These are phyloP conservation scores for Crotalus tigris DNA, from an alignment of 2,113 vertebrate species.

Conservation along the genomic window DNA sequence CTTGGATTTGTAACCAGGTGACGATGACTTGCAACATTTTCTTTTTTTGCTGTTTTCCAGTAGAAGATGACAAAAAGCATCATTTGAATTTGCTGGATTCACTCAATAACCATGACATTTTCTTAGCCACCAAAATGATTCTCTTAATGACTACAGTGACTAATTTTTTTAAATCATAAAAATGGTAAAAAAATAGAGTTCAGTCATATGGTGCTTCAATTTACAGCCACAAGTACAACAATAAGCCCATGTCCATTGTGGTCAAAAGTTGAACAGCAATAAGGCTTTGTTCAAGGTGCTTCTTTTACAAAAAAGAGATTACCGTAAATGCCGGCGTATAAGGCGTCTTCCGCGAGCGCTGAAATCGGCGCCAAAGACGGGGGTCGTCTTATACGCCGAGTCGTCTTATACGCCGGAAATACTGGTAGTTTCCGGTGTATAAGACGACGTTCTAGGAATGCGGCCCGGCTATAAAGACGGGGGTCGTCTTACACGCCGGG, in stretches of 20 bases:
- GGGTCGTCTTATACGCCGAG: no score
- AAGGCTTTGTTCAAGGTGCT: neutral
- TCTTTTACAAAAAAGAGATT: neutral
- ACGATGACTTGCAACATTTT: neutral
- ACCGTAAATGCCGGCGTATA: no score
- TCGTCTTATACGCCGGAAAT: no score
- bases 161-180: neutral
- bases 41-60: neutral
- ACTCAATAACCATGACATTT: neutral
- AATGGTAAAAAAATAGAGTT: neutral
- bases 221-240: neutral
- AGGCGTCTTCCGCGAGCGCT: no score
- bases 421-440: no score
- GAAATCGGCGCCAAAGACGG: no score
- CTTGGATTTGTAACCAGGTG: neutral
- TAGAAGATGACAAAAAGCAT: neutral
- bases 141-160: neutral
- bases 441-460: no score
- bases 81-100: neutral
- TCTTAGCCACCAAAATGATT: neutral
- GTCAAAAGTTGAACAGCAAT: neutral
- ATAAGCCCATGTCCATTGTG: neutral
- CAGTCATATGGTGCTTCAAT: neutral
- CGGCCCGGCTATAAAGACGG: no score
- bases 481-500: no score